phyloP scores from a whole-genome alignment of 2,113 vertebrate species.

The Brachyhypopomus occidentalis region DNA sequence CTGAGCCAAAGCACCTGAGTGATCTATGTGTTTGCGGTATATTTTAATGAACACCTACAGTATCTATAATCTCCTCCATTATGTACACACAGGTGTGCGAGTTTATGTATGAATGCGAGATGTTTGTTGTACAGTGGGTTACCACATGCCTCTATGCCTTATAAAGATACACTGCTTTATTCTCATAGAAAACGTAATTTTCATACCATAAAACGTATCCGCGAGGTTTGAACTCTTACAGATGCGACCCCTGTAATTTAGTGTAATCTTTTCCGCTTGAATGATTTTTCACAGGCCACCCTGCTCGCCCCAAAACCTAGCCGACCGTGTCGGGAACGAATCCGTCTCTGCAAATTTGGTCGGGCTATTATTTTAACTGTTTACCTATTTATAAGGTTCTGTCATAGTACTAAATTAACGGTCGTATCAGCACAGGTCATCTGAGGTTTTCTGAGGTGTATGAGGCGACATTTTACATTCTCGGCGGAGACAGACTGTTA shows the following conservation, averaged over 20 bases:
- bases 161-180: conserved; percentile 45
- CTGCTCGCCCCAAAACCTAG: conserved; percentile 26
- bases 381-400: conserved; percentile 13
- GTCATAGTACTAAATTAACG: conserved; percentile 16
- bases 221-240: conserved; percentile 64
- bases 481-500: conserved; percentile 50
- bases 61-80: background rate
- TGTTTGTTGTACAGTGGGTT: conserved; percentile 49
- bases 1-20: background rate
- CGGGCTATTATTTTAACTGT: conserved; percentile 14
- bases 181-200: conserved; percentile 44
- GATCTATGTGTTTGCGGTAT: background rate
- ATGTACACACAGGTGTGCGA: background rate
- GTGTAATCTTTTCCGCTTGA: conserved; percentile 62
- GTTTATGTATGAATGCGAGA: conserved; percentile 1
- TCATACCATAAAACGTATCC: conserved; percentile 60
- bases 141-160: conserved; percentile 7
- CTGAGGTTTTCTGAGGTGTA: conserved; percentile 50
- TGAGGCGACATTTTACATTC: conserved; percentile 57
- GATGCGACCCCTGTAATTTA: conserved; percentile 67
- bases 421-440: conserved; percentile 40
- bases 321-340: conserved; percentile 7
- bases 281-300: conserved; percentile 66
- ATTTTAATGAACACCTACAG: background rate
- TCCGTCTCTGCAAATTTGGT: conserved; percentile 41